Base-by-base conservation (phyloP, 1,140 invertebrate species). In the Aradophagus sp. region DNA sequence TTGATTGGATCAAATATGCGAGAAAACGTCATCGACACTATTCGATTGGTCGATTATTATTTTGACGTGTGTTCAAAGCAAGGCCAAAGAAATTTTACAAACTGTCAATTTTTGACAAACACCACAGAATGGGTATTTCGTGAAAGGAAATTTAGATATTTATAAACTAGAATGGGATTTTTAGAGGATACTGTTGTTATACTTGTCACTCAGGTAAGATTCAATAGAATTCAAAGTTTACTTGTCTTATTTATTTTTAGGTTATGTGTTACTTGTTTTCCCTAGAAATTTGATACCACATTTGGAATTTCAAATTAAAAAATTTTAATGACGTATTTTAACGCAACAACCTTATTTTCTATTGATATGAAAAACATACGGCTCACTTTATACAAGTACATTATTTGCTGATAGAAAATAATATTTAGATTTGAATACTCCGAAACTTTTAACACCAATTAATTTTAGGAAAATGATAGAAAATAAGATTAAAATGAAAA, bases 111-210 rank as follows among this genome's bases (percentile, higher is more conserved):
- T 52, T 42, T 68, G 47, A 68, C 63, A 68, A 59, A 7, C 15
- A 6, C 16, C 7, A 19, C 39, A 42, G 29, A 34, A 72, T 72
- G 61, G 61, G 29, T 56, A 17, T 26, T 58, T 65, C 20, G 26
- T 72, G 36, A 63, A 48, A 56, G 14, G 5, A 29, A 20, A 53
- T 44, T 6, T 42, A 23, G 12, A 29, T 6, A 27, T 39, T 12
- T 8, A 77, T 35, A 35, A 58, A 26, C n/a, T 8, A 86, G 81
- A 66, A 92, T 92, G 91, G 88, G 84, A 59, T 89, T 92, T 75
- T 78, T 91, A 20, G 89, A 89, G 75, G 91, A 93, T 81, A 90
- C 89, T 56, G 84, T 89, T 36, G 87, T 92, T 70, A 89, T 93
- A 73, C 87, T 92, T 62, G 80, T 90, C 31, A 91, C 90, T 55